These are phyloP conservation scores for Leptothorax acervorum DNA, from an alignment of 2,888 invertebrate species.

Conservation along the genomic window DNA sequence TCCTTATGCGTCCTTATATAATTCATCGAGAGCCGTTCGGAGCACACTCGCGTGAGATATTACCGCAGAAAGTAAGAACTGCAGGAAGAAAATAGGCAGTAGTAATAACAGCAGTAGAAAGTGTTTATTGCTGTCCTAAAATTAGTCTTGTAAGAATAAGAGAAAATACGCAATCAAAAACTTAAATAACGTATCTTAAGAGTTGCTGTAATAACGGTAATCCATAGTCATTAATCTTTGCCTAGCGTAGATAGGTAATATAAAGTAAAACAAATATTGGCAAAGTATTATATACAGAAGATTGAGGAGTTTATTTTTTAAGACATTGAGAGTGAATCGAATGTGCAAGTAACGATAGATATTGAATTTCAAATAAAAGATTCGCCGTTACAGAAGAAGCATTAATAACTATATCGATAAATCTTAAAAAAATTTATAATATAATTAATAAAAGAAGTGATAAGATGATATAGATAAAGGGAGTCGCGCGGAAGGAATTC, in stretches of 20 bases:
- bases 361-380: background rate
- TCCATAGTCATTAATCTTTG: background rate
- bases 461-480: background rate
- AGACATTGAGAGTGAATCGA: background rate
- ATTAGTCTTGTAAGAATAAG: background rate
- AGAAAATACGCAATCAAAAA: background rate
- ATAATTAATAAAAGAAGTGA: constrained; percentile 19
- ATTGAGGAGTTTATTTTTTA: background rate
- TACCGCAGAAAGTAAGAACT: constrained; percentile 15
- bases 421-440: background rate
- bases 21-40: constrained; percentile 34
- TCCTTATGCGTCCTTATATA: constrained; percentile 33
- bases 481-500: background rate
- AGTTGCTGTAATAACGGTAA: background rate
- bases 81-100: background rate
- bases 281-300: background rate
- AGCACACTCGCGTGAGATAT: constrained; percentile 8
- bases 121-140: background rate
- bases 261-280: constrained; percentile 1
- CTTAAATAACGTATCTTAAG: background rate
- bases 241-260: background rate
- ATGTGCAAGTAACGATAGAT: background rate
- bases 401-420: background rate
- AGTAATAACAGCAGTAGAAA: background rate
- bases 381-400: background rate